Evolutionary conservation across 2,888 invertebrate species (phyloP).

Genomic region (Reticulitermes lucifugus): DNA sequence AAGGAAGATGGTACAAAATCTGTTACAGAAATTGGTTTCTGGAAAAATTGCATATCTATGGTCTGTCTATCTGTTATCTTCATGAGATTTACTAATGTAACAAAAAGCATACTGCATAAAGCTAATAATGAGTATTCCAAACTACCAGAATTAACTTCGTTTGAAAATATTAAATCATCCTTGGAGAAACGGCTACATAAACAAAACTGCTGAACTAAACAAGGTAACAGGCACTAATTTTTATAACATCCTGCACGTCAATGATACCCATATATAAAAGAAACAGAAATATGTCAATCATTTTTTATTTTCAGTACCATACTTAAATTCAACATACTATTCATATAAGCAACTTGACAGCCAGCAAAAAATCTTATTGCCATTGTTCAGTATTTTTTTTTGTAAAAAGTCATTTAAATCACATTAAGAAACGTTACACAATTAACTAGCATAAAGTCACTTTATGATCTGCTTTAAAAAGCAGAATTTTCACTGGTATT

Average conservation of each 20-base stretch:
- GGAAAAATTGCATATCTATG: no score
- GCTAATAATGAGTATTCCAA: no score
- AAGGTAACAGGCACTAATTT: no score
- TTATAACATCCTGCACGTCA: background rate
- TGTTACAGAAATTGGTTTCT: no score
- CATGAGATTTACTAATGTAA: no score
- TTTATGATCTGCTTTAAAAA: slow-evolving; percentile 24
- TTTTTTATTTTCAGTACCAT: slow-evolving; percentile 41
- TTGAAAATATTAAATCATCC: no score
- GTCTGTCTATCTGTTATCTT: no score
- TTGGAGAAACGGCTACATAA: no score
- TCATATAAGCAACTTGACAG: slow-evolving; percentile 46
- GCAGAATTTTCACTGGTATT: slow-evolving; percentile 19
- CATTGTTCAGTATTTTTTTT: slow-evolving; percentile 34
- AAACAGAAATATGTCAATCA: background rate
- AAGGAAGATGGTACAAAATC: no score
- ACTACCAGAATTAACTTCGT: no score
- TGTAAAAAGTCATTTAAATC: slow-evolving; percentile 35
- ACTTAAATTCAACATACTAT: slow-evolving; percentile 44
- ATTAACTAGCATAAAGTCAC: slow-evolving; percentile 27
- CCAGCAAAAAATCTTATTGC: slow-evolving; percentile 46
- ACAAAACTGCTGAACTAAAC: no score
- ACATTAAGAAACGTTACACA: slow-evolving; percentile 36
- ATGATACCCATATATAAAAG: background rate
- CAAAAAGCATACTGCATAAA: no score